These are phyloP conservation scores for Stegodyphus dumicola DNA, from an alignment of 1,140 invertebrate genomes.

Conservation along the genomic window DNA sequence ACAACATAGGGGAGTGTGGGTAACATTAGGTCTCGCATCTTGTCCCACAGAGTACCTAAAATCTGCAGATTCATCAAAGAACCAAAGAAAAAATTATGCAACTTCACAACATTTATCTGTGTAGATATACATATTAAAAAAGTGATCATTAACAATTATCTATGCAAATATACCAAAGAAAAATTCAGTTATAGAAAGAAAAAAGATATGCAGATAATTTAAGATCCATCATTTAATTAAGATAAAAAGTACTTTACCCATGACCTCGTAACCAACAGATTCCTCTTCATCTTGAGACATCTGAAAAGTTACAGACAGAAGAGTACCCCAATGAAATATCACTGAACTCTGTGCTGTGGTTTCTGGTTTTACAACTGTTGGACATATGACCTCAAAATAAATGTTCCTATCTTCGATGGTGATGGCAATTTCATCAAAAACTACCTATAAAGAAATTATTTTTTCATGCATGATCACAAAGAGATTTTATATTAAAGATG, in stretches of 20 bases:
- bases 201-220: too few relatives aligned
- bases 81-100: too few relatives aligned
- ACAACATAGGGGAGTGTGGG: too few relatives aligned
- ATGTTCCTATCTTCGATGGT: background rate
- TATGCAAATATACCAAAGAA: too few relatives aligned
- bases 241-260: background rate
- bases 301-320: slow-evolving; percentile 3
- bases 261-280: slow-evolving; percentile 4
- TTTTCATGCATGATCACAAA: background rate
- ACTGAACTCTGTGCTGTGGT: background rate
- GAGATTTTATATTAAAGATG: background rate
- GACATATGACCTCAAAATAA: slow-evolving; percentile 14
- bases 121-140: too few relatives aligned
- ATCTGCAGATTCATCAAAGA: too few relatives aligned
- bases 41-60: too few relatives aligned
- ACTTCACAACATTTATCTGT: too few relatives aligned
- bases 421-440: slow-evolving; percentile 15
- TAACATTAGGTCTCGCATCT: too few relatives aligned
- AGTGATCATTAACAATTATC: too few relatives aligned
- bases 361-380: slow-evolving; percentile 14
- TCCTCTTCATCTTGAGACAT: slow-evolving; percentile 24
- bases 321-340: background rate
- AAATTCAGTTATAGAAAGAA: too few relatives aligned
- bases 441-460: background rate
- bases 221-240: too few relatives aligned